Conservation (phyloP, 1,140 invertebrate species). For the Neuroterus valhalla region DNA sequence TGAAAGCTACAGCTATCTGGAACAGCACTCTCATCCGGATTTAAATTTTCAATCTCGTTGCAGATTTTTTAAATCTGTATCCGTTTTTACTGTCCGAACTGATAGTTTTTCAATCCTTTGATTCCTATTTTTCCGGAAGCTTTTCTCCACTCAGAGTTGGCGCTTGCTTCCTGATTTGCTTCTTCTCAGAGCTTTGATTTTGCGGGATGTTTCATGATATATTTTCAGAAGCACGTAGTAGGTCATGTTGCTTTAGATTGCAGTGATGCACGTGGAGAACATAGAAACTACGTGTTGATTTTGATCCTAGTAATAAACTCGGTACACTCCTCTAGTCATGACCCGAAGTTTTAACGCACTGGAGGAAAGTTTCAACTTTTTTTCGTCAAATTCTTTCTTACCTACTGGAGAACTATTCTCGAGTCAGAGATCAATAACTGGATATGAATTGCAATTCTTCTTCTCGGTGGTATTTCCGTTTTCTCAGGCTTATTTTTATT, state of each 20-base stretch:
- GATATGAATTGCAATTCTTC: neutral
- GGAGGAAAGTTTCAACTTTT: constrained; percentile 9
- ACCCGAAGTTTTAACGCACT: neutral
- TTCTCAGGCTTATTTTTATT: neutral
- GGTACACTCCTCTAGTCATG: neutral
- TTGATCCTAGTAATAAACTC: neutral
- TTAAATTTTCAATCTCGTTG: constrained; percentile 21
- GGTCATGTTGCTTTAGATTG: no score
- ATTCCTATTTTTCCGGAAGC: no score
- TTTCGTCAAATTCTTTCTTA: neutral
- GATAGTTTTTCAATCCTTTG: constrained; percentile 1
- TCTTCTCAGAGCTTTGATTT: neutral
- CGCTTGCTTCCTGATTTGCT: neutral
- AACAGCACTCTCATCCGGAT: constrained; percentile 10
- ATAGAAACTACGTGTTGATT: constrained; percentile 14
- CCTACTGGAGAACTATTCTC: neutral
- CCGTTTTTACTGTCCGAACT: neutral
- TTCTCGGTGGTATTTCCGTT: neutral
- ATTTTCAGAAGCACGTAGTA: no score
- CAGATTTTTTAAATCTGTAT: constrained; percentile 19
- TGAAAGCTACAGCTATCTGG: constrained; percentile 19
- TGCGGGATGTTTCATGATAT: no score
- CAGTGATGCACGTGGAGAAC: neutral
- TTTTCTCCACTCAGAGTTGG: neutral
- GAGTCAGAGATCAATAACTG: constrained; percentile 12